phyloP scores from a whole-genome alignment of 2,888 invertebrate genomes.

The Smittia sp. region DNA sequence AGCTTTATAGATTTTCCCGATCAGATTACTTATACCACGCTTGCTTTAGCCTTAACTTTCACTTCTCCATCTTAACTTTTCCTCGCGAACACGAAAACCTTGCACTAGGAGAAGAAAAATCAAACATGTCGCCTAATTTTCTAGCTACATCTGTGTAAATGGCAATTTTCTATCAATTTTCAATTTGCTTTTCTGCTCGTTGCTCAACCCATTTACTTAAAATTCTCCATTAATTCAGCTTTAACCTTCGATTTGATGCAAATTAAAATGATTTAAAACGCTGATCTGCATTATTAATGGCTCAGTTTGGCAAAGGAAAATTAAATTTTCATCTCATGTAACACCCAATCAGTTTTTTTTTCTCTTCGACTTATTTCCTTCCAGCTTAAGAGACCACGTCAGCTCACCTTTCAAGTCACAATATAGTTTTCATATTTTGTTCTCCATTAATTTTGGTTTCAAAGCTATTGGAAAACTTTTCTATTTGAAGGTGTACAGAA shows the following conservation, averaged over 20 bases:
- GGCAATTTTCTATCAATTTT: slow-evolving; percentile 18
- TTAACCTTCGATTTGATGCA: neutral
- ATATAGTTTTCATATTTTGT: too few species aligned
- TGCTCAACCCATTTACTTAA: too few species aligned
- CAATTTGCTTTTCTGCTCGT: neutral
- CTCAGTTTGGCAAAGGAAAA: slow-evolving; percentile 16
- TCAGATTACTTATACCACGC: too few species aligned
- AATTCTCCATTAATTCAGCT: neutral
- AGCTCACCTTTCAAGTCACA: too few species aligned
- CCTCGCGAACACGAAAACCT: neutral
- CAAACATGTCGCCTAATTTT: slow-evolving; percentile 38
- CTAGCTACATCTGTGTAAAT: slow-evolving; percentile 23
- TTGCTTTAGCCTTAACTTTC: neutral
- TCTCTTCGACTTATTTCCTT: neutral
- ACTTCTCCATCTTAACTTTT: neutral
- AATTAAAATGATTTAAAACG: neutral
- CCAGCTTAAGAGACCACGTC: too few species aligned
- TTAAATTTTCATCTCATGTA: slow-evolving; percentile 16
- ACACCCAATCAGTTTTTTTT: slow-evolving; percentile 10
- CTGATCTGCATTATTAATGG: slow-evolving; percentile 19
- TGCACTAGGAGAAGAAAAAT: neutral
- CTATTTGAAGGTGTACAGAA: slow-evolving; percentile 16
- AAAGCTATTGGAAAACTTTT: too few species aligned
- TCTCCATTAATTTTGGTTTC: too few species aligned
- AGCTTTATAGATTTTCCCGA: too few species aligned